Percentiles rank a stretch among this genome's conserved stretches.
Conservation (phyloP, 2,888 invertebrate species). For the Philonicus albiceps region DNA sequence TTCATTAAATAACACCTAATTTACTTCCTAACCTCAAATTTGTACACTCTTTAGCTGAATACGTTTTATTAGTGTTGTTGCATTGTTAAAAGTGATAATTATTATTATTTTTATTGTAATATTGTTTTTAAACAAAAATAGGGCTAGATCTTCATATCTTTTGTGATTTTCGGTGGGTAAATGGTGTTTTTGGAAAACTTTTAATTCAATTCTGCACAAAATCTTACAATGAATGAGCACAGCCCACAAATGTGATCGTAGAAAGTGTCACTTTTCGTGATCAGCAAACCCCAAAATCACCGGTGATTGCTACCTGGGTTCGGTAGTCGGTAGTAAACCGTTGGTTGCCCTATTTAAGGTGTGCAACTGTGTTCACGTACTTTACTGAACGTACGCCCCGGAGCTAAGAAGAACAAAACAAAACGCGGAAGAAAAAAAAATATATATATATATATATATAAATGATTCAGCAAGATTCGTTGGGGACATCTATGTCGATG, state of each 20-base stretch:
- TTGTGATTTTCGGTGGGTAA: not conserved
- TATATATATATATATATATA: no score
- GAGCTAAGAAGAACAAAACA: not conserved
- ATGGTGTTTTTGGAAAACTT: not conserved
- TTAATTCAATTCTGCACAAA: not conserved
- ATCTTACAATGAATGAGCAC: not conserved
- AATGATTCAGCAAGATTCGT: not conserved
- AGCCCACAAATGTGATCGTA: not conserved
- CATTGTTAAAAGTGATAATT: no score
- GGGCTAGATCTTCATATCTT: no score
- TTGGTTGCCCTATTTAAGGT: not conserved
- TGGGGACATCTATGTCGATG: not conserved
- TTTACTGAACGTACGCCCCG: not conserved
- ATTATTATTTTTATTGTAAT: no score
- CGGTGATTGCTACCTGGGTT: not conserved
- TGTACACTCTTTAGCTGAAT: no score
- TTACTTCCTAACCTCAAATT: no score
- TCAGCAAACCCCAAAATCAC: not conserved
- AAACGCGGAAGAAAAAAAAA: not conserved
- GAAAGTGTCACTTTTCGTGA: not conserved
- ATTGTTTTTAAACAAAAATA: no score
- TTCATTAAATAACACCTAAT: no score
- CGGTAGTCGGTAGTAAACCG: not conserved
- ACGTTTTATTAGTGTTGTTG: no score
- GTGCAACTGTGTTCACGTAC: not conserved